Conservation (phyloP, 1,140 invertebrate genomes). For the Centruroides vittatus region DNA sequence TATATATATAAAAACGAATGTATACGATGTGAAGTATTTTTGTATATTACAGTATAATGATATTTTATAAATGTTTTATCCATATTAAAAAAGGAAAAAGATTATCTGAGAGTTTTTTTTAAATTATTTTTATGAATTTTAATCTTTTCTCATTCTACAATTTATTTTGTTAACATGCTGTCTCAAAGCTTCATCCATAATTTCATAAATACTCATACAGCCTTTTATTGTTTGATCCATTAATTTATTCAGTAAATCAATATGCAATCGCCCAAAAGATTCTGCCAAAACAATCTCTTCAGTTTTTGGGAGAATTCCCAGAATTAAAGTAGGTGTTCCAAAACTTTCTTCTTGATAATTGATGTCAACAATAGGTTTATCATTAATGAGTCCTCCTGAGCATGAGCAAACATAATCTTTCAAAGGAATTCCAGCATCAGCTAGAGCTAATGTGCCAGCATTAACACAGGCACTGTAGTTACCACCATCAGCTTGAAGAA, state of each 20-base stretch:
- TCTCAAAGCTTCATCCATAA: constrained; percentile 64
- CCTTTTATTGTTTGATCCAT: constrained; percentile 70
- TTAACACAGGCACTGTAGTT: constrained; percentile 79
- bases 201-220: constrained; percentile 67
- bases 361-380: constrained; percentile 62
- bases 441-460: constrained; percentile 81
- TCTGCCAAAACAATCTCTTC: constrained; percentile 62
- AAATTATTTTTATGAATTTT: too few species aligned
- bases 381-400: constrained; percentile 57
- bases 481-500: constrained; percentile 73
- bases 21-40: too few species aligned
- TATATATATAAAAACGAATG: too few species aligned
- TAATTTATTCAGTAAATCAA: constrained; percentile 71
- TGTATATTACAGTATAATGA: too few species aligned
- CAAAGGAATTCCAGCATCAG: constrained; percentile 94
- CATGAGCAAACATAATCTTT: constrained; percentile 71
- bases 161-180: constrained; percentile 40
- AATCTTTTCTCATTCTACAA: too few species aligned
- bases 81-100: too few species aligned
- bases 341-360: constrained; percentile 48
- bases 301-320: constrained; percentile 55
- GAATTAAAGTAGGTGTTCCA: constrained; percentile 52
- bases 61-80: too few species aligned
- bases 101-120: too few species aligned
- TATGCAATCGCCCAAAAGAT: constrained; percentile 74